Percentiles rank a stretch among this genome's conserved stretches.
Evolutionary conservation across 2,888 invertebrate genomes (phyloP).

Genomic region (Dicyrtoma fusca): DNA sequence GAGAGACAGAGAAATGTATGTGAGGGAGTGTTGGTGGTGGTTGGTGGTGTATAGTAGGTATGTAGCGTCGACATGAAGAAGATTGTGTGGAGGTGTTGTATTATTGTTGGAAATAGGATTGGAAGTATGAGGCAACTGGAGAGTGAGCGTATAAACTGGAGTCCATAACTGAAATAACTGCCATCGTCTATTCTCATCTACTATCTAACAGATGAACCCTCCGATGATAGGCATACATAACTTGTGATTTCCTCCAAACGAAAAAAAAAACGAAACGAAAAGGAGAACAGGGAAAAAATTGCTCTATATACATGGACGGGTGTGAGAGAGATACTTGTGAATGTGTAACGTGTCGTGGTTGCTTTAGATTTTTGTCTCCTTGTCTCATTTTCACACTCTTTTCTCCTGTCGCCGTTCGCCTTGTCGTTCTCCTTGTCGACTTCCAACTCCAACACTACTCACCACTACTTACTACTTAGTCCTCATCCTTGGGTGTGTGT

Average conservation of each 20-base stretch:
- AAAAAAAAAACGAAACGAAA: not conserved
- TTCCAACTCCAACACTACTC: not conserved
- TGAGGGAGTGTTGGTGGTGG: not conserved
- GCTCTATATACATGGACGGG: constrained; percentile 32
- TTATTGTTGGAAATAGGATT: constrained; percentile 48
- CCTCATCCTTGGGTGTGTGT: not conserved
- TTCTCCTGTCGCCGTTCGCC: too few species aligned
- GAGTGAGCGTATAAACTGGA: constrained; percentile 47
- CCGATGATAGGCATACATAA: constrained; percentile 56
- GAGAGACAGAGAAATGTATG: not conserved
- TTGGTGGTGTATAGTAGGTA: not conserved
- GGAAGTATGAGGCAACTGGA: constrained; percentile 42
- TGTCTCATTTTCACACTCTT: constrained; percentile 15
- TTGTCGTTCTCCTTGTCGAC: not conserved
- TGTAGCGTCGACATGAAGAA: not conserved
- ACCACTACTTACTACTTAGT: not conserved
- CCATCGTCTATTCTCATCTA: constrained; percentile 57
- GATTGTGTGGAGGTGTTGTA: constrained; percentile 27
- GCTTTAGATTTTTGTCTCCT: not conserved
- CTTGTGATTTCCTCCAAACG: constrained; percentile 53
- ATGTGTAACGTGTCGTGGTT: constrained; percentile 21
- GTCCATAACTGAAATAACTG: constrained; percentile 53
- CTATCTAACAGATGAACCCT: constrained; percentile 48
- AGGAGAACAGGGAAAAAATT: constrained; percentile 32
- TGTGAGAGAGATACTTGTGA: constrained; percentile 11